These are phyloP conservation scores for Phaethon lepturus DNA, from an alignment of 2,113 vertebrate species.

Conservation along the genomic window DNA sequence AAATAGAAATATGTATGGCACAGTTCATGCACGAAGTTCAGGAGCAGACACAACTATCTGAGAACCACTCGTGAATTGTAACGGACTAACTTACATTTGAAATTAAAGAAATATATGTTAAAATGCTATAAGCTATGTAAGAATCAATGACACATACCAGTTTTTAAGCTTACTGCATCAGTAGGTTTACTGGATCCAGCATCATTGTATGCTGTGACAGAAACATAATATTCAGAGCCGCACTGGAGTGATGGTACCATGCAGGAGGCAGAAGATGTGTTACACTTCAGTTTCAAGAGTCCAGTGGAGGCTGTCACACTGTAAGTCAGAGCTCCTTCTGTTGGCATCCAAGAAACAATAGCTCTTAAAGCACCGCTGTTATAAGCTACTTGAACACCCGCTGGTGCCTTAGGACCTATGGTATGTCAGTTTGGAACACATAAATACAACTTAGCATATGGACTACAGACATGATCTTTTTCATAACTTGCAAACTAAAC, in stretches of 20 bases:
- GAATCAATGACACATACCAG: conserved; percentile 75
- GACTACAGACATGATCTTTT: neutral
- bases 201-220: conserved; percentile 80
- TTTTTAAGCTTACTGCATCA: conserved; percentile 73
- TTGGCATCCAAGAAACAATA: conserved; percentile 74
- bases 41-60: neutral
- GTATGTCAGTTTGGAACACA: conserved; percentile 16
- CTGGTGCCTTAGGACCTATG: conserved; percentile 71
- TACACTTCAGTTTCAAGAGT: conserved; percentile 74
- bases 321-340: conserved; percentile 82
- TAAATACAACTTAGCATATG: neutral
- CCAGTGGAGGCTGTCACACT: conserved; percentile 50
- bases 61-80: neutral
- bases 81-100: neutral
- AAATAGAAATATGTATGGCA: neutral
- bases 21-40: neutral
- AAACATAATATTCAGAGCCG: conserved; percentile 79
- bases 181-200: conserved; percentile 86
- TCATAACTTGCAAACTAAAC: neutral
- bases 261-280: conserved; percentile 71
- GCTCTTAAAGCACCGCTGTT: conserved; percentile 66
- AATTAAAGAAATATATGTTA: neutral
- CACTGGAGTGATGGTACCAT: conserved; percentile 79
- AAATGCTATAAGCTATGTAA: neutral
- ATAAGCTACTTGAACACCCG: conserved; percentile 68